Base-by-base conservation (phyloP, 2,113 vertebrate species). In the Chloropsis hardwickii region DNA sequence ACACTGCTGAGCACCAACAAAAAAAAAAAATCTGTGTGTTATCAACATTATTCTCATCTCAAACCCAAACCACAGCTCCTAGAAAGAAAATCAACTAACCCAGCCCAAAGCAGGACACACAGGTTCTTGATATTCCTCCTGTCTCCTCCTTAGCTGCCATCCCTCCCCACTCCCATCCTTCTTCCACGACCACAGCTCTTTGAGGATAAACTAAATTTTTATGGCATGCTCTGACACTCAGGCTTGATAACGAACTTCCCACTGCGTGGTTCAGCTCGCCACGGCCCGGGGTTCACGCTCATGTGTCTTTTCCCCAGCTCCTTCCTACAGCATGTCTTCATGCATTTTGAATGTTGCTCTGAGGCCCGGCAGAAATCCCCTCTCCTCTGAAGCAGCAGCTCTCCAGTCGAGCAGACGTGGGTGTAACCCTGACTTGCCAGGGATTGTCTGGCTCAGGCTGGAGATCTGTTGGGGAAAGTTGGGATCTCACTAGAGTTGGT, bases 191-290 rank as follows among this genome's bases (percentile, higher is more conserved):
- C 54, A 51, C 81, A 69, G 70, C 86, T 92, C 86, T 88, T 72
- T 65, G 70, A 87, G 91, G 86, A 92, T 73, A 89, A 94, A 70
- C 77, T 69, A 81, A 86, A 80, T 94, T 76, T 91, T 92, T 74
- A 47, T 85, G 93, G 93, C 93, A 64, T 39, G 57, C 61, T 92
- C 88, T 78, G 89, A 72, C 76, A 78, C 60, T 78, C 31, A 0
- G 57, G 70, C 80, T 93, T 31, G 14, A 15, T 73, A 90, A 71
- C 23, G 42, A 85, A 71, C 65, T 86, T 50, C 81, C 79, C 79
- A 13, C 35, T 69, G 67, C 71, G 7, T 42, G 81, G 84, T 58
- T 88, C 81, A 80, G 74, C 81, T 95, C 93, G 8, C 69, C 94
- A 44, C 1, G 1, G 94, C 64, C 90, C 85, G 4, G 24, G 37